These are phyloP conservation scores for Temnothorax rugatulus DNA, from an alignment of 2,888 invertebrate genomes.

Conservation along the genomic window DNA sequence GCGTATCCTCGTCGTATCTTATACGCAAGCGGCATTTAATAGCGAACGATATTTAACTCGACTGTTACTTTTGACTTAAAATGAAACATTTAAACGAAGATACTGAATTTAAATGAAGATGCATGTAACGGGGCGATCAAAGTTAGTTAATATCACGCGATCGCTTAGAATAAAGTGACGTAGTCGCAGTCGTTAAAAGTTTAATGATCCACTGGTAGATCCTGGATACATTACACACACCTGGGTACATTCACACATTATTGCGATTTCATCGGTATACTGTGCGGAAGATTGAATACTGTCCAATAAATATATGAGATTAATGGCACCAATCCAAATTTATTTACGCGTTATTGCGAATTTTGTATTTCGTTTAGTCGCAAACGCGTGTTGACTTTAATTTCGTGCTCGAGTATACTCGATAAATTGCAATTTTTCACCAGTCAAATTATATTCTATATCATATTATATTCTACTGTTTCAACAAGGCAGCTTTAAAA, in stretches of 20 bases:
- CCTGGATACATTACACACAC: conserved; percentile 16
- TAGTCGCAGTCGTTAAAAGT: conserved; percentile 25
- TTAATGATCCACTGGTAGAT: conserved; percentile 16
- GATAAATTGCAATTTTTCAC: conserved; percentile 41
- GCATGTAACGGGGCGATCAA: background rate
- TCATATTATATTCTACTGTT: conserved; percentile 19
- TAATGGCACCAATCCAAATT: conserved; percentile 32
- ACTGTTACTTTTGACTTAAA: background rate
- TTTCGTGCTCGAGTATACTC: conserved; percentile 27
- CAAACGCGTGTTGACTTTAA: background rate
- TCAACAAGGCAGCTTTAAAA: conserved; percentile 12
- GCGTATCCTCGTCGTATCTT: background rate
- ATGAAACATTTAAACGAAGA: background rate
- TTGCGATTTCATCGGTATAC: conserved; percentile 12
- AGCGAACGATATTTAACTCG: background rate
- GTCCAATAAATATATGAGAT: conserved; percentile 42
- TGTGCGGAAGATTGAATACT: conserved; percentile 1
- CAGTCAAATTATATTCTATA: conserved; percentile 10
- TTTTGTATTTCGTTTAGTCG: conserved; percentile 31
- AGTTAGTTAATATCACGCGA: conserved; percentile 30
- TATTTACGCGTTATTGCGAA: conserved; percentile 25
- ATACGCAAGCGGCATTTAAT: background rate
- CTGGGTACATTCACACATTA: conserved; percentile 11
- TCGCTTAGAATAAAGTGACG: conserved; percentile 8
- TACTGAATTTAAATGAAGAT: background rate